phyloP scores from a whole-genome alignment of 2,113 vertebrate genomes.

The Nerophis lumbriciformis region DNA sequence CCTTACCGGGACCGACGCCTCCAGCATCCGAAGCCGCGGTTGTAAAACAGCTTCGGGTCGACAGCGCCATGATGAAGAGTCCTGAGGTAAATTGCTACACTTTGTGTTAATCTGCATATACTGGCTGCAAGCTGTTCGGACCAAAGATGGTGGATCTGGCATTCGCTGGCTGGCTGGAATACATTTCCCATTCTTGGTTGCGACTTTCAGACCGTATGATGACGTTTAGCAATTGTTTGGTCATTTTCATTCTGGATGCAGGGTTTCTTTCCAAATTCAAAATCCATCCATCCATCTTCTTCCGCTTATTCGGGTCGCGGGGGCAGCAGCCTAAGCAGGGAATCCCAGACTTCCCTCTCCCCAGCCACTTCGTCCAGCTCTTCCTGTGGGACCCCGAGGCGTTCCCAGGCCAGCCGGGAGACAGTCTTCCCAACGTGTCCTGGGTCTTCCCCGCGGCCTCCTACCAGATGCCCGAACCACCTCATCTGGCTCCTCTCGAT shows the following conservation, averaged over 20 bases:
- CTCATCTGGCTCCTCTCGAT: too few relatives aligned
- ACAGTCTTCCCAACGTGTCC: too few relatives aligned
- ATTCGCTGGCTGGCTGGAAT: constrained; percentile 17
- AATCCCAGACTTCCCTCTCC: too few relatives aligned
- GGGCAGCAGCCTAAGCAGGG: too few relatives aligned
- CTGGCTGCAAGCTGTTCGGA: constrained; percentile 18
- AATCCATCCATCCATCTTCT: too few relatives aligned
- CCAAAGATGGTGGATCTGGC: constrained; percentile 11
- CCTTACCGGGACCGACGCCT: constrained; percentile 79
- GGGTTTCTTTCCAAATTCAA: not conserved
- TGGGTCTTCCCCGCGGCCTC: too few relatives aligned
- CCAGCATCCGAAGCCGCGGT: constrained; percentile 57
- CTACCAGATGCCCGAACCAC: too few relatives aligned
- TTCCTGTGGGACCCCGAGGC: too few relatives aligned
- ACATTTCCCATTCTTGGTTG: constrained; percentile 9
- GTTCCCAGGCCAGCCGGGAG: too few relatives aligned
- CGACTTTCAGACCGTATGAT: constrained; percentile 32
- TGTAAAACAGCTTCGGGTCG: constrained; percentile 25
- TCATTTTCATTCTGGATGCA: not conserved
- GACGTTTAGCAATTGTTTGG: not conserved
- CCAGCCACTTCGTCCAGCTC: too few relatives aligned
- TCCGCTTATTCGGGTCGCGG: too few relatives aligned
- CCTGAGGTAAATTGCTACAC: constrained; percentile 28
- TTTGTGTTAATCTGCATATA: constrained; percentile 45
- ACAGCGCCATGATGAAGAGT: constrained; percentile 31